These are phyloP conservation scores for Shinisaurus crocodilurus DNA, from an alignment of 2,113 vertebrate species.

Conservation along the genomic window DNA sequence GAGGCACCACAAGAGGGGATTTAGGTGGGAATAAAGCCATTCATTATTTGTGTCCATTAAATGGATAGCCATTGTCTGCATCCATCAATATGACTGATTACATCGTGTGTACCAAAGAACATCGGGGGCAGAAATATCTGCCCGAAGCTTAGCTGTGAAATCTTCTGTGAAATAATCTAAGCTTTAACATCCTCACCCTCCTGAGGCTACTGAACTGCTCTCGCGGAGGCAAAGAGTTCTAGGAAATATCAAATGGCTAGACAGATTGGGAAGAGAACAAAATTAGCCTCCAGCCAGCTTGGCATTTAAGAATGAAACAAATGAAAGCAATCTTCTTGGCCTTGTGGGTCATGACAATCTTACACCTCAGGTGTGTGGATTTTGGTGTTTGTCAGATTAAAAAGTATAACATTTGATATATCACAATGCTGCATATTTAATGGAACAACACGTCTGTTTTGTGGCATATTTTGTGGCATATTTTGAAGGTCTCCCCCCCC, in stretches of 20 bases:
- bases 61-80: constrained; percentile 63
- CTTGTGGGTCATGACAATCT: constrained; percentile 22
- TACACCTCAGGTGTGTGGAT: not conserved
- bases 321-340: constrained; percentile 24
- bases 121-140: constrained; percentile 55
- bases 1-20: not conserved
- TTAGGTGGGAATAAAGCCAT: not conserved
- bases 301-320: constrained; percentile 50
- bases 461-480: not conserved
- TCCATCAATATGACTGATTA: constrained; percentile 70
- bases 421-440: not conserved
- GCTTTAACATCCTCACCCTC: constrained; percentile 34
- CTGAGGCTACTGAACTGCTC: constrained; percentile 52
- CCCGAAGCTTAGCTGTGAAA: constrained; percentile 63
- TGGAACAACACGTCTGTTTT: not conserved
- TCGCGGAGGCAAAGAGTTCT: constrained; percentile 53
- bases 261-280: constrained; percentile 18
- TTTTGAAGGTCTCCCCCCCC: too few species aligned
- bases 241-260: constrained; percentile 47
- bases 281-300: constrained; percentile 28
- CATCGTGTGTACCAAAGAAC: constrained; percentile 50
- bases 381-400: constrained; percentile 11
- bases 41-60: constrained; percentile 26
- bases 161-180: constrained; percentile 69
- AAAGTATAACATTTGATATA: not conserved